Conservation (phyloP, 1,140 invertebrate genomes). For the Trichonephila clavata region DNA sequence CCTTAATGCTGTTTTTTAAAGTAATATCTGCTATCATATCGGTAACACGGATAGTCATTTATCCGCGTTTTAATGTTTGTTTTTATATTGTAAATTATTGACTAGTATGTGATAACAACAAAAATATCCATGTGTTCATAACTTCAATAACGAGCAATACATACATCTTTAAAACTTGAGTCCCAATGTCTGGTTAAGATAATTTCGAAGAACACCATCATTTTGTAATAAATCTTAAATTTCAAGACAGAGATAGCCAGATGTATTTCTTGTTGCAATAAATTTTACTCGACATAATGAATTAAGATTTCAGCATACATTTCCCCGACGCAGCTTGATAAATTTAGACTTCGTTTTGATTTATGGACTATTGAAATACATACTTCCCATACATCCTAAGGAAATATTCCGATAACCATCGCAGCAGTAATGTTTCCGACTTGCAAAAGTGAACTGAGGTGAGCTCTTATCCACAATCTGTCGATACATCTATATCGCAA, state of each 20-base stretch:
- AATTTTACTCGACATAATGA: not conserved
- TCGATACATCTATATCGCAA: conserved; percentile 22
- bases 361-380: not conserved
- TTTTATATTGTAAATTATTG: no score
- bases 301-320: not conserved
- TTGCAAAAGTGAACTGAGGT: conserved; percentile 34
- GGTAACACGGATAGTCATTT: no score
- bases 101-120: no score
- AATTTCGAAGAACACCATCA: no score
- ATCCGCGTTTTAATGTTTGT: no score
- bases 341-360: conserved; percentile 1
- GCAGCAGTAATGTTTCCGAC: conserved; percentile 37
- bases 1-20: no score
- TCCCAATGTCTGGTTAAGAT: no score
- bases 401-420: conserved; percentile 35
- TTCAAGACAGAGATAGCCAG: not conserved
- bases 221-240: not conserved
- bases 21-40: no score
- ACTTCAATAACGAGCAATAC: no score
- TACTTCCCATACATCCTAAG: not conserved
- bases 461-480: conserved; percentile 19
- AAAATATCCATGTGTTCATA: no score
- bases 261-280: conserved; percentile 4
- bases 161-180: no score
- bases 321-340: not conserved